phyloP scores from a whole-genome alignment of 2,888 invertebrate genomes.

The Halocaridina rubra region DNA sequence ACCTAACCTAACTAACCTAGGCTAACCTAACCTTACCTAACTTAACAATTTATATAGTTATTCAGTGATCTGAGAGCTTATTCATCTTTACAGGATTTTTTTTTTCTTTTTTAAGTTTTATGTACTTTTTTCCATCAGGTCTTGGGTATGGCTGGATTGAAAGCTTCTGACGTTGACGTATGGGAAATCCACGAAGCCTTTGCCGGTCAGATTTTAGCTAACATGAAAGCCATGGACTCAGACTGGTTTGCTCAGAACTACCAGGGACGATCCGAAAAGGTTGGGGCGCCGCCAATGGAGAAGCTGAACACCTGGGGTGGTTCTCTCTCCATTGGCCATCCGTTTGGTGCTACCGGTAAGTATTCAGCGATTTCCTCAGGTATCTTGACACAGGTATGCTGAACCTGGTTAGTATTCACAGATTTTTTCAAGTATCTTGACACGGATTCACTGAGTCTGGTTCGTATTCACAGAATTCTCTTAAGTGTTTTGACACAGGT shows the following conservation, averaged over 20 bases:
- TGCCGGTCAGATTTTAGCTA: conserved; percentile 96
- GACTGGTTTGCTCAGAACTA: conserved; percentile 95
- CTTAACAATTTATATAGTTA: too few relatives aligned
- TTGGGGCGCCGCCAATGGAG: conserved; percentile 86
- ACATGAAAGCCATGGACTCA: conserved; percentile 96
- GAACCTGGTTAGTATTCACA: too few relatives aligned
- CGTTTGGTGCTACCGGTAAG: conserved; percentile 94
- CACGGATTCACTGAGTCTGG: too few relatives aligned
- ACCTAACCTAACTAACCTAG: too few relatives aligned
- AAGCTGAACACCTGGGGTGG: conserved; percentile 99
- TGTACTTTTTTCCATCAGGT: conserved; percentile 51
- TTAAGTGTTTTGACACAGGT: too few relatives aligned
- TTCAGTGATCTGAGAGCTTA: too few relatives aligned
- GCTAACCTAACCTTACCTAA: too few relatives aligned
- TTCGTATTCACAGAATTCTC: too few relatives aligned
- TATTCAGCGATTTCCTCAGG: conserved; percentile 86
- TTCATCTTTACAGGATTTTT: too few relatives aligned
- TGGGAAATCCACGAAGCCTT: conserved; percentile 99
- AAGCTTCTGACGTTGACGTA: conserved; percentile 88
- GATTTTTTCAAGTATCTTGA: too few relatives aligned
- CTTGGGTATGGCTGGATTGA: conserved; percentile 87
- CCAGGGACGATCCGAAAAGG: conserved; percentile 80
- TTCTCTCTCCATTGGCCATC: conserved; percentile 98
- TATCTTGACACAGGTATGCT: conserved; percentile 98
- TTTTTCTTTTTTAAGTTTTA: too few relatives aligned